Conservation (phyloP, 1,140 invertebrate species). For the Spodoptera frugiperda region DNA sequence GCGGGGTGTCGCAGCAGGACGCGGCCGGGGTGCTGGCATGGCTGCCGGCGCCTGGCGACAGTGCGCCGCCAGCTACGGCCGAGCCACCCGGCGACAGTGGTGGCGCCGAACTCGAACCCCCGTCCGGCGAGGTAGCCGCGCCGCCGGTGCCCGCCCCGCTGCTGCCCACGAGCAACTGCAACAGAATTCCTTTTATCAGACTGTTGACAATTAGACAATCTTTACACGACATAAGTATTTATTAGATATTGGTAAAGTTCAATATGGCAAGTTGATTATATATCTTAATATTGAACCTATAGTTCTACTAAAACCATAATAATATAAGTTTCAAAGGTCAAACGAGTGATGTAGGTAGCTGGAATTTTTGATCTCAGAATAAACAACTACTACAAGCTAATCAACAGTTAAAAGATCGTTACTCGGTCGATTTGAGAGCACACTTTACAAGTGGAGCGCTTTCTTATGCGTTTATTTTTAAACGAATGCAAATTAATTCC, state of each 20-base stretch:
- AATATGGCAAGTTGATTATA: too few species aligned
- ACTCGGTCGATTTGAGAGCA: slow-evolving; percentile 50
- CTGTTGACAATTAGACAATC: too few species aligned
- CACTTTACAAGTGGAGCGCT: slow-evolving; percentile 50
- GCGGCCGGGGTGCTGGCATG: slow-evolving; percentile 87
- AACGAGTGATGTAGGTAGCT: neutral
- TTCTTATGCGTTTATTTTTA: slow-evolving; percentile 56
- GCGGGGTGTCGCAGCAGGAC: slow-evolving; percentile 96
- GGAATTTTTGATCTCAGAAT: neutral
- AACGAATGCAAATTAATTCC: slow-evolving; percentile 57
- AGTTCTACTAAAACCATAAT: neutral
- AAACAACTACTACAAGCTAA: slow-evolving; percentile 11
- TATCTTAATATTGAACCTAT: too few species aligned
- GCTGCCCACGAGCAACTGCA: slow-evolving; percentile 91
- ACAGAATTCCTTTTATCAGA: slow-evolving; percentile 55
- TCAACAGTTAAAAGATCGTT: slow-evolving; percentile 40
- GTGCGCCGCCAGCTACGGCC: slow-evolving; percentile 88
- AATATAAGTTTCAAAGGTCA: neutral
- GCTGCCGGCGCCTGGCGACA: slow-evolving; percentile 91
- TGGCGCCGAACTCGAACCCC: slow-evolving; percentile 87
- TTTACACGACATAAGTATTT: too few species aligned
- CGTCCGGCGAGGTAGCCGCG: slow-evolving; percentile 88
- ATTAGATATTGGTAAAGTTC: too few species aligned
- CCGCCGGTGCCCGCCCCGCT: slow-evolving; percentile 88
- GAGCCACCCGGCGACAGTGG: slow-evolving; percentile 88